These are phyloP conservation scores for Drosophila nigrodunni DNA, from an alignment of 1,140 invertebrate species.

Conservation along the genomic window DNA sequence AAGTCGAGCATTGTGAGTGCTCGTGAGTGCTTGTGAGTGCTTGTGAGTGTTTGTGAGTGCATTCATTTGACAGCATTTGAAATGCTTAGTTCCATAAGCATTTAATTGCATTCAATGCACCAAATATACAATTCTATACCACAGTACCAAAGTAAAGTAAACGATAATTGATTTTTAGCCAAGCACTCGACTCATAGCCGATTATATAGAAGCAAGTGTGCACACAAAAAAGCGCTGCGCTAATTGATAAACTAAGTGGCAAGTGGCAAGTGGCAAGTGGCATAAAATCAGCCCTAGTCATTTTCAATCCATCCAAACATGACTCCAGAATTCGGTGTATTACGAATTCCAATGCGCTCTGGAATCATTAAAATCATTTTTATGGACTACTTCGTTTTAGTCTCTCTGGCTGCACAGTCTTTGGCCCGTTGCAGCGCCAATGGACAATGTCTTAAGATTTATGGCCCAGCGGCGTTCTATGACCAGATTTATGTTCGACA, in stretches of 20 bases:
- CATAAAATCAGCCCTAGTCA: slow-evolving; percentile 24
- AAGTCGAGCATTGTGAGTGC: slow-evolving; percentile 23
- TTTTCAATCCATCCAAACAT: slow-evolving; percentile 2
- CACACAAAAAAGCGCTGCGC: slow-evolving; percentile 30
- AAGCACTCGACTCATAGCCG: not conserved
- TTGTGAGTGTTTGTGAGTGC: slow-evolving; percentile 21
- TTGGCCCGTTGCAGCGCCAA: not conserved
- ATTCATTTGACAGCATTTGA: slow-evolving; percentile 26
- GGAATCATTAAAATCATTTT: slow-evolving; percentile 68
- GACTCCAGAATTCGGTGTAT: slow-evolving; percentile 11
- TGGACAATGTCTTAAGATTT: slow-evolving; percentile 57
- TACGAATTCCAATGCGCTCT: slow-evolving; percentile 26
- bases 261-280: slow-evolving; percentile 43
- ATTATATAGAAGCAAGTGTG: not conserved
- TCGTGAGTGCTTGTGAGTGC: slow-evolving; percentile 11
- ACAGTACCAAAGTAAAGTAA: not conserved
- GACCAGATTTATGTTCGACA: slow-evolving; percentile 69
- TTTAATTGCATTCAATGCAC: slow-evolving; percentile 40
- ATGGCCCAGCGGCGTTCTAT: slow-evolving; percentile 57
- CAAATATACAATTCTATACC: slow-evolving; percentile 7
- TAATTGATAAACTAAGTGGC: slow-evolving; percentile 81
- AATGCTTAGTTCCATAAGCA: slow-evolving; percentile 11
- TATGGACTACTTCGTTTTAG: slow-evolving; percentile 49
- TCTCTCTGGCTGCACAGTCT: not conserved
- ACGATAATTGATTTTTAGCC: slow-evolving; percentile 45